phyloP scores from a whole-genome alignment of 1,140 invertebrate genomes.

The Metaphire vulgaris region DNA sequence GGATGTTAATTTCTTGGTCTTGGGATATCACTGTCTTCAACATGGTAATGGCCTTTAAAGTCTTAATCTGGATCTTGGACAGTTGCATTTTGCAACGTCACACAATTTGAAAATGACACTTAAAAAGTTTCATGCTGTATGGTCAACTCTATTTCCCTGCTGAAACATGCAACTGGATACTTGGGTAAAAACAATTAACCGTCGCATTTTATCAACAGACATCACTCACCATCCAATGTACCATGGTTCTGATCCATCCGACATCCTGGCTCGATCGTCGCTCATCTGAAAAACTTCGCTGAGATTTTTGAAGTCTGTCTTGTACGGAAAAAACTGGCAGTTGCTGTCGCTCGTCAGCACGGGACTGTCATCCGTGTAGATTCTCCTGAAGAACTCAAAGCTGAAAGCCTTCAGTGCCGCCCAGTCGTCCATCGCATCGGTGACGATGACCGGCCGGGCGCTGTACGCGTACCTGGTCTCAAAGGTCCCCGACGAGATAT shows the following conservation, averaged over 20 bases:
- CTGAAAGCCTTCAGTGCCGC: conserved; percentile 63
- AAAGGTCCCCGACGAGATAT: conserved; percentile 62
- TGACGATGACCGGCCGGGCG: conserved; percentile 69
- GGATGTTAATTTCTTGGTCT: too few species aligned
- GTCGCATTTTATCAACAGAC: too few species aligned
- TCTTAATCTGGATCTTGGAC: too few species aligned
- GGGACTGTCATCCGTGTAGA: conserved; percentile 26
- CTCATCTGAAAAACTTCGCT: conserved; percentile 65
- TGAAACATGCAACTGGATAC: too few species aligned
- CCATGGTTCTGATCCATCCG: conserved; percentile 64
- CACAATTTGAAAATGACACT: too few species aligned
- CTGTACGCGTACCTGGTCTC: conserved; percentile 65
- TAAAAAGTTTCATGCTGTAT: too few species aligned
- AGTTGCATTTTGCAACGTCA: too few species aligned
- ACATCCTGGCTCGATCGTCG: conserved; percentile 58
- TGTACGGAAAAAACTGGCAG: conserved; percentile 86
- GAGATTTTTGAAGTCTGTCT: conserved; percentile 69
- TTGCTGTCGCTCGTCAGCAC: conserved; percentile 32
- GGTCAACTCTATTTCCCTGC: too few species aligned
- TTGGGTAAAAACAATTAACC: too few species aligned
- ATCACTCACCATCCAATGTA: conserved; percentile 85
- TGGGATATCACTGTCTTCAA: too few species aligned
- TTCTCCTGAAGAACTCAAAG: conserved; percentile 68
- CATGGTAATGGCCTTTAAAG: too few species aligned
- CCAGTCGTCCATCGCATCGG: conserved; percentile 70